Evolutionary conservation across 2,797 vertebrate species (phyloP).

Genomic region (Sebastes steindachneri): DNA sequence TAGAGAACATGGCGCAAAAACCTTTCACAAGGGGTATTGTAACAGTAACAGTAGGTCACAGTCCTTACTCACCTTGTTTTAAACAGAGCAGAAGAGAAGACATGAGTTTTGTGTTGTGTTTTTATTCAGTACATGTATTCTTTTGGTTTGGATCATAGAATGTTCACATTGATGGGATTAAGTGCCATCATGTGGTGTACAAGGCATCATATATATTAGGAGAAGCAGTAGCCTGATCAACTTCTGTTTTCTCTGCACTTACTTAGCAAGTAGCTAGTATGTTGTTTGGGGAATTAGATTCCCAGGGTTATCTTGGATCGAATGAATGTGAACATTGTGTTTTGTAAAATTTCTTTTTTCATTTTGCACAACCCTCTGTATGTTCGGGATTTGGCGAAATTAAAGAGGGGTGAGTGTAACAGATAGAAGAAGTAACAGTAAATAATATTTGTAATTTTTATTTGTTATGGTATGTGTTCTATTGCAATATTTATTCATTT

Average conservation of each 20-base stretch:
- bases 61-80: background rate
- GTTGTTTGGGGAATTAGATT: background rate
- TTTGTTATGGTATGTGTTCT: no score
- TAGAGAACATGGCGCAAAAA: background rate
- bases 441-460: no score
- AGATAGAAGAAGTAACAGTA: no score
- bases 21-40: background rate
- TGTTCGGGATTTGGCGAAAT: background rate
- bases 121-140: background rate
- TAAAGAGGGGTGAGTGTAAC: background rate
- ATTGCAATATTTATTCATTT: background rate
- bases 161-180: background rate
- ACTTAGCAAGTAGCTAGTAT: background rate
- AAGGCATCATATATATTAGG: background rate
- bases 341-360: background rate
- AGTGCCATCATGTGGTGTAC: background rate
- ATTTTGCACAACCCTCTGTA: background rate
- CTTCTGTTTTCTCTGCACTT: background rate
- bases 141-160: background rate
- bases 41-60: background rate
- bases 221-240: background rate
- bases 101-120: no score
- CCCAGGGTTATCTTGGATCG: background rate
- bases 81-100: background rate
- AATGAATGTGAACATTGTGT: background rate